Evolutionary conservation across 1,140 invertebrate genomes (phyloP), one percentile per base, ranked within the genome.

Genomic region (Thaumatotibia leucotreta): DNA sequence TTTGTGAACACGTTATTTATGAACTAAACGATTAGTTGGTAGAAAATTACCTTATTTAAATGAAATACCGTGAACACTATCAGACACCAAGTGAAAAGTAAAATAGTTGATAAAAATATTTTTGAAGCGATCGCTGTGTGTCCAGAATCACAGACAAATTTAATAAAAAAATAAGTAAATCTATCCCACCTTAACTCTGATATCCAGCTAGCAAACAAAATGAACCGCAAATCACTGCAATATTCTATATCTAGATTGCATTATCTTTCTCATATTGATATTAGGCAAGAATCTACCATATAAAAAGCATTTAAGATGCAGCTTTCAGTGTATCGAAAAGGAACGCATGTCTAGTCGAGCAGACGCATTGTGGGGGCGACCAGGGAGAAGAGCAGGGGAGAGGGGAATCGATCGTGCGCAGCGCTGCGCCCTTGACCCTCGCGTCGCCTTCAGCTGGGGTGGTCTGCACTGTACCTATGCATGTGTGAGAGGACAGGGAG

Each of bases 341-440:
- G 52, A 58, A 58, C 52, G 52, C 20, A 67, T 23, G 76, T 78
- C 71, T 78, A 74, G 73, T 65, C 71, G 63, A 33, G 69, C 29
- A 66, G 70, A 64, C 68, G 61, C 68, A 50, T 64, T 14, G 45
- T 31, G 10, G 49, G 58, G 61, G 17, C 39, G 39, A 20, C 39
- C 39, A 45, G 39, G 35, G 29, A 52, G 64, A n/a, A 27, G 23
- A 33, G 68, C 64, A 49, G 58, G 31, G 32, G 49, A 14, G 29
- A 50, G 22, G 61, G 65, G 65, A 61, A 68, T 82, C 79, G 77
- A 77, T 75, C 74, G 69, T 61, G 45, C 67, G 62, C 64, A 72
- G 70, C 69, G 63, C 67, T 64, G 11, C 77, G 80, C 80, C 80
- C 80, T 82, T 82, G 80, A 82, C 77, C 77, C 72, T 77, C 73